Evolutionary conservation across 1,140 invertebrate genomes (phyloP).

Genomic region (Helicoverpa zea): DNA sequence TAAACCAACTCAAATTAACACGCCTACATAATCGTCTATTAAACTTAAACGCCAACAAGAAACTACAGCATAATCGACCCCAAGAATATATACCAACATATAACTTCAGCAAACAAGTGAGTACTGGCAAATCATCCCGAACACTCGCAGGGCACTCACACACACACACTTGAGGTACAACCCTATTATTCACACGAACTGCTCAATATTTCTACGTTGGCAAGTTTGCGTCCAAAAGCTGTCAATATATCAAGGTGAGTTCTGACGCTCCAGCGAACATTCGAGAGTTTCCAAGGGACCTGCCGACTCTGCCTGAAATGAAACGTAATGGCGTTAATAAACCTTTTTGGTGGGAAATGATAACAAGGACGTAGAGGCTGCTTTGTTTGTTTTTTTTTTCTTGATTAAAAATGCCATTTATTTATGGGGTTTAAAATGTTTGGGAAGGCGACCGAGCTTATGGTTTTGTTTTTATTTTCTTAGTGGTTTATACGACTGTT

Average conservation of each 20-base stretch:
- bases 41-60: too few species aligned
- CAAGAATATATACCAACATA: too few species aligned
- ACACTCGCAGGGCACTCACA: neutral
- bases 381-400: neutral
- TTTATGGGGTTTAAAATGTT: neutral
- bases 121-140: neutral
- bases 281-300: conserved; percentile 17
- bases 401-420: conserved; percentile 14
- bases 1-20: too few species aligned
- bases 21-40: too few species aligned
- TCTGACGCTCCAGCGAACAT: conserved; percentile 17
- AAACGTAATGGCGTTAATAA: conserved; percentile 23
- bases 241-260: conserved; percentile 22
- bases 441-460: neutral
- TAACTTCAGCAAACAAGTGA: too few species aligned
- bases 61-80: too few species aligned
- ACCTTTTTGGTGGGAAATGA: neutral
- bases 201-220: conserved; percentile 38
- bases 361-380: neutral
- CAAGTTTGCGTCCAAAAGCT: conserved; percentile 9
- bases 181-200: conserved; percentile 5
- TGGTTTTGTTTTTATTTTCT: neutral
- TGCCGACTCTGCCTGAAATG: neutral
- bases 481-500: neutral
- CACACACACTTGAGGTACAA: neutral